Percentiles rank a stretch among this genome's conserved stretches.
phyloP scores from a whole-genome alignment of 2,888 invertebrate species.

The Thereva nobilitata region DNA sequence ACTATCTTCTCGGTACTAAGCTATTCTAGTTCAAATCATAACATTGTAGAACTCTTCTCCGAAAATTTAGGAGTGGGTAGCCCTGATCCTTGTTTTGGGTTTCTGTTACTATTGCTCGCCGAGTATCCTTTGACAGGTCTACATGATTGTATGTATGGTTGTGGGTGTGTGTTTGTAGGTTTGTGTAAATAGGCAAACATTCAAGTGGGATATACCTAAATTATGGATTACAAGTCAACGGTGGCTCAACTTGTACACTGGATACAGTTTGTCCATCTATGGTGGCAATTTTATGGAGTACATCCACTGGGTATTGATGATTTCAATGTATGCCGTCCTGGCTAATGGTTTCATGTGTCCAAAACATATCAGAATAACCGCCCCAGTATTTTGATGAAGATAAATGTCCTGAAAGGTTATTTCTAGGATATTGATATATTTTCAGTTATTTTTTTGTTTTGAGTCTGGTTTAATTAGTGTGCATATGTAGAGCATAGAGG shows the following conservation, averaged over 20 bases:
- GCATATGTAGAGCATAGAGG: no score
- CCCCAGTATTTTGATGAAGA: constrained; percentile 28
- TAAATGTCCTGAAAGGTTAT: constrained; percentile 17
- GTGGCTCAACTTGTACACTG: constrained; percentile 26
- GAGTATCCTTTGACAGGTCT: no score
- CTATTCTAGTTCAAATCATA: no score
- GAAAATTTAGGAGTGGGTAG: no score
- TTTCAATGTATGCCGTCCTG: constrained; percentile 21
- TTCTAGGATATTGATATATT: constrained; percentile 10
- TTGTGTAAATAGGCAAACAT: not conserved
- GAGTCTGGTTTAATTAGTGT: no score
- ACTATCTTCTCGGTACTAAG: no score
- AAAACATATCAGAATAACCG: constrained; percentile 22
- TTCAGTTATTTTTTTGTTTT: constrained; percentile 2
- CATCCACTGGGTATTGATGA: constrained; percentile 28
- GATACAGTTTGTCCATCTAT: constrained; percentile 26
- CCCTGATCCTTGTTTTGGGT: no score
- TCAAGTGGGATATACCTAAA: constrained; percentile 14
- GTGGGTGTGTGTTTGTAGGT: no score
- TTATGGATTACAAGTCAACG: constrained; percentile 22
- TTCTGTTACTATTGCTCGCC: no score
- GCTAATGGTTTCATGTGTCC: constrained; percentile 33
- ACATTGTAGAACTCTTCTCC: no score
- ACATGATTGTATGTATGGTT: no score
- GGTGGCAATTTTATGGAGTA: constrained; percentile 27